Evolutionary conservation across 1,140 invertebrate genomes (phyloP), one percentile per base, ranked within the genome.

Genomic region (Carposina sasakii): DNA sequence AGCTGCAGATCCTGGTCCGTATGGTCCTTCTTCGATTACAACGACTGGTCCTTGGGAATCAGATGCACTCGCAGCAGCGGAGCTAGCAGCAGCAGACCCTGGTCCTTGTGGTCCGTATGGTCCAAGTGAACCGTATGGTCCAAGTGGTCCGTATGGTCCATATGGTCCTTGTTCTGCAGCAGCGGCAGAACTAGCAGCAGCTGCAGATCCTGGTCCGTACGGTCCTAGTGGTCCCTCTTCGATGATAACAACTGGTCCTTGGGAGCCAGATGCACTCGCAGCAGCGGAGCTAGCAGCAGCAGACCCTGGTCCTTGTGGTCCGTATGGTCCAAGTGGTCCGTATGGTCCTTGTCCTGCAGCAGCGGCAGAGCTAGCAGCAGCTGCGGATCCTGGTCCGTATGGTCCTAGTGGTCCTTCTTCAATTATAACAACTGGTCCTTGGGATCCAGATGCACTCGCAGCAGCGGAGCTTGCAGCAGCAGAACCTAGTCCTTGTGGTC

Each of bases 151-250:
- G 3, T 33, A 33, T 15, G 31, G 31, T 16, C 33, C 3, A 34
- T 15, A 34, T 2, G 33, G 33, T 13, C 33, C 33, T 16, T 3
- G 33, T 9, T 41, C 50, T 22, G 28, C 12, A 13, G 21, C 22
- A 0, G 31, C 31, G 28, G 43, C 37, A 6, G 52, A 37, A 8
- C 52, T 43, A 31, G 40, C 48, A 0, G 42, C 44, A 42, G 28
- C 43, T 20, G 47, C 37, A 54, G 48, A 33, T 8, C 22, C 48
- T 47, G 50, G 19, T 31, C 45, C 60, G 17, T 48, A 15, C 13
- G 22, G 24, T 36, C n/a, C 20, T 10, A 1, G 4, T 3, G 34
- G 30, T 8, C 48, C 47, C 10, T 42, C 28, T 19, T 46, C 23
- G n/a, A n/a, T n/a, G n/a, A n/a, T n/a, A 33, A 13, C 5, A 5